Base-by-base conservation (phyloP, 1,140 invertebrate genomes). In the Eciton burchellii region DNA sequence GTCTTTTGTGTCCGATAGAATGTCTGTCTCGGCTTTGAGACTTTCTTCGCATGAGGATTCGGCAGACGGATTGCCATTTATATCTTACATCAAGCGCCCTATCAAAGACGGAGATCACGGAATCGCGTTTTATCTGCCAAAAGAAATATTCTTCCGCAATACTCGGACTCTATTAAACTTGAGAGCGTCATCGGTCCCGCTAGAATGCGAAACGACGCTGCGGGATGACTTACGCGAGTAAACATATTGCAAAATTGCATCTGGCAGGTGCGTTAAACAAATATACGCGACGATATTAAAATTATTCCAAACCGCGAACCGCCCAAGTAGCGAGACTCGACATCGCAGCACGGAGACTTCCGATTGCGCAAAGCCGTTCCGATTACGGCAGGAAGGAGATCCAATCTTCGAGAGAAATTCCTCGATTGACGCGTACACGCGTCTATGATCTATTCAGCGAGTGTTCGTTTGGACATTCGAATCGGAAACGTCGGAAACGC, bases 111-210 rank as follows among this genome's bases (percentile, higher is more conserved):
- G 26, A 84, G 26, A 74, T 65, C 45, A 45, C 47, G 72, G 59
- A 29, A 76, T 11, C 57, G 45, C 14, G 16, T 56, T 45, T 21
- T 16, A 41, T 21, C 74, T 87, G 86, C 86, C 86, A 87, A 87
- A 84, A 81, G 47, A 52, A 49, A 76, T 83, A 59, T 35, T 29
- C 60, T 45, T 24, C 47, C 21, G 45, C 45, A 35, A 35, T 6
- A 35, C 2, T 35, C 35, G 2, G 11, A 47, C 16, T n/a, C 16
- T 45, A 60, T 66, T 16, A 19, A 47, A 29, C n/a, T 26, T 1
- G 14, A n/a, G 8, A 63, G 49, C 56, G 14, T 47, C 84, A 43
- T 84, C 43, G 56, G 57, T 86, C 65, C 41, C 59, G 62, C 45
- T 3, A 56, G 35, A 65, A 65, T 35, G 26, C 19, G 4, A 41